Base-by-base conservation (phyloP, 2,113 vertebrate species). In the Pedionomus torquatus region DNA sequence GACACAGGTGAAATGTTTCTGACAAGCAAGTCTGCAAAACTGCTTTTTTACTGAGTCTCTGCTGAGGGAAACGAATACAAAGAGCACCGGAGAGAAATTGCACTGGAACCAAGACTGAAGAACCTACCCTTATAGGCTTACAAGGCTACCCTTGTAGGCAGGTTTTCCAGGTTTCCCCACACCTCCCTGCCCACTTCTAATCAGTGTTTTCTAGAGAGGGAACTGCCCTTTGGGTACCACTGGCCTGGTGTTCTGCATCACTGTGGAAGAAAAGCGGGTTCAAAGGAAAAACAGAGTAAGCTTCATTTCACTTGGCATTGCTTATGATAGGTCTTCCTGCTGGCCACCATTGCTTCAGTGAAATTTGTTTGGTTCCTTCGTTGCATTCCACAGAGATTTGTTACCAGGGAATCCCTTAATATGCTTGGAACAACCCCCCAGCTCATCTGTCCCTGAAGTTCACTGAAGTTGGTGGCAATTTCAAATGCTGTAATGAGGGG, bases 41-140 rank as follows among this genome's bases (percentile, higher is more conserved):
- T 8, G 3, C 16, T 51, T 76, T 19, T 43, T 66, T 54, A 10
- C 11, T 39, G 28, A 46, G 25, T 25, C 23, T 13, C 31, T 23
- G 18, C 11, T n/a, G 41, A 64, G 30, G 78, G 15, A 46, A 90
- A 52, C 7, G 55, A 61, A 13, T 39, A 33, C 13, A n/a, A 35
- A 30, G 16, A 61, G 30, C 14, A 39, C 2, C 17, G 18, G 3
- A 52, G 7, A 37, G 13, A 70, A 77, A 63, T 4, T 2, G 1
- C 60, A 6, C 15, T 31, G 25, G 25, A 77, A 57, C 17, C 5
- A 11, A 43, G 25, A 54, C 2, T 1, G 3, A 70, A 54, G 64
- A 46, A 35, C 9, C 11, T 31, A 10, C 4, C 7, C 0, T 0
- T 1, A 0, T 8, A 4, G 44, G n/a, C n/a, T n/a, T n/a, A n/a